A percentile compares a stretch with the other conserved stretches of the same genome.
Evolutionary conservation across 1,140 invertebrate genomes (phyloP).

Genomic region (Gonioctena quinquepunctata): DNA sequence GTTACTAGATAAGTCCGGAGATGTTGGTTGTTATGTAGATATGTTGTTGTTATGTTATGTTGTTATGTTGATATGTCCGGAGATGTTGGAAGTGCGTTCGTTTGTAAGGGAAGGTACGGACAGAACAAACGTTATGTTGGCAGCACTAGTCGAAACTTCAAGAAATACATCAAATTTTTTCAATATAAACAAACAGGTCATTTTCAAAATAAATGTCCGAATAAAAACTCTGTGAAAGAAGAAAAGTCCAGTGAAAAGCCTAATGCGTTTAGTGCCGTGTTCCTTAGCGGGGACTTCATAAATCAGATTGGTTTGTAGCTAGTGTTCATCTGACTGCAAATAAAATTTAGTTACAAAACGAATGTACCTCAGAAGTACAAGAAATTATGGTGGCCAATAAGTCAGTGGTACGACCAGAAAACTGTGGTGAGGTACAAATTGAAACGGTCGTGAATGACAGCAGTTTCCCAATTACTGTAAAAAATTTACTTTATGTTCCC

Average conservation of each 20-base stretch:
- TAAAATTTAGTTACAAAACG: conserved; percentile 27
- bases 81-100: no score
- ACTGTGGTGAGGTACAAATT: not conserved
- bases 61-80: no score
- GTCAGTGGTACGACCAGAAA: not conserved
- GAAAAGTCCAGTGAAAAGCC: not conserved
- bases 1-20: no score
- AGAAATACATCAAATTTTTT: conserved; percentile 4
- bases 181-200: conserved; percentile 19
- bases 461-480: not conserved
- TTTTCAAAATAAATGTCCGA: conserved; percentile 16
- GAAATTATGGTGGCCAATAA: conserved; percentile 5
- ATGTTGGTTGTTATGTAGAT: no score
- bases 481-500: conserved; percentile 37
- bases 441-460: not conserved
- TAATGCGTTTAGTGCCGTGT: conserved; percentile 19
- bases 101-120: no score
- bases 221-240: no score
- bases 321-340: conserved; percentile 39
- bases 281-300: conserved; percentile 31
- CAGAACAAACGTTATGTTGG: no score
- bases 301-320: conserved; percentile 41
- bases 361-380: not conserved
- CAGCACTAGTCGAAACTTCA: no score
- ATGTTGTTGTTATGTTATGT: no score